phyloP scores from a whole-genome alignment of 2,113 vertebrate species.

The Trinectes maculatus region DNA sequence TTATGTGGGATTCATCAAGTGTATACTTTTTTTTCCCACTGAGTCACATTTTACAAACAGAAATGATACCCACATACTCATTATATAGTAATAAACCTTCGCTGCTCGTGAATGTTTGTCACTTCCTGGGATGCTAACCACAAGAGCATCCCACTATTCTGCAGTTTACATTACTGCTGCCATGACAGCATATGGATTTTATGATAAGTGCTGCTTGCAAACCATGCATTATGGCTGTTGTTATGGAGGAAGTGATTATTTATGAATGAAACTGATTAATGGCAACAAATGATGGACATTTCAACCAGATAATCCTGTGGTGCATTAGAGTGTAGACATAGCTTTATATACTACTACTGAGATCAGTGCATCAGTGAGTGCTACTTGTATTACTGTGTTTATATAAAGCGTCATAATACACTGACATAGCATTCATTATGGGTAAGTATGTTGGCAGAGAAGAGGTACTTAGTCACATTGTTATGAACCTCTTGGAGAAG shows the following conservation, averaged over 20 bases:
- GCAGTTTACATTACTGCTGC: constrained; percentile 22
- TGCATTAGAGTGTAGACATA: constrained; percentile 41
- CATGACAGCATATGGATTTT: constrained; percentile 62
- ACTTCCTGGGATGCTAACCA: constrained; percentile 37
- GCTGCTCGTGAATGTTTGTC: constrained; percentile 17
- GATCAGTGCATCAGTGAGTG: constrained; percentile 28
- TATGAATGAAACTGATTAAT: constrained; percentile 68
- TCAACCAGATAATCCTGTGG: constrained; percentile 10
- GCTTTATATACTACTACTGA: constrained; percentile 8
- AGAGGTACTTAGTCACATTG: constrained; percentile 22
- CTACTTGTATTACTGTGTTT: constrained; percentile 14
- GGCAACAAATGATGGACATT: constrained; percentile 42
- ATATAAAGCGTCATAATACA: constrained; percentile 26
- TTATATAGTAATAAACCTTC: constrained; percentile 10
- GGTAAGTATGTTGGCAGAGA: constrained; percentile 26
- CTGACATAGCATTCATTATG: constrained; percentile 12
- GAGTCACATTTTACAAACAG: constrained; percentile 22
- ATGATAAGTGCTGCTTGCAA: constrained; percentile 65
- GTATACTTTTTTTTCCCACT: constrained; percentile 3
- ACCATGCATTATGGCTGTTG: constrained; percentile 52
- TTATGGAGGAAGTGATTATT: constrained; percentile 73
- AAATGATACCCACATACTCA: neutral
- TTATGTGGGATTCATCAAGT: constrained; percentile 20
- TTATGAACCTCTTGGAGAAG: neutral
- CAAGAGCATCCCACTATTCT: constrained; percentile 13